Evolutionary conservation across 2,888 invertebrate genomes (phyloP), one percentile per base, ranked within the genome.

Genomic region (Orthonevra nobilis): DNA sequence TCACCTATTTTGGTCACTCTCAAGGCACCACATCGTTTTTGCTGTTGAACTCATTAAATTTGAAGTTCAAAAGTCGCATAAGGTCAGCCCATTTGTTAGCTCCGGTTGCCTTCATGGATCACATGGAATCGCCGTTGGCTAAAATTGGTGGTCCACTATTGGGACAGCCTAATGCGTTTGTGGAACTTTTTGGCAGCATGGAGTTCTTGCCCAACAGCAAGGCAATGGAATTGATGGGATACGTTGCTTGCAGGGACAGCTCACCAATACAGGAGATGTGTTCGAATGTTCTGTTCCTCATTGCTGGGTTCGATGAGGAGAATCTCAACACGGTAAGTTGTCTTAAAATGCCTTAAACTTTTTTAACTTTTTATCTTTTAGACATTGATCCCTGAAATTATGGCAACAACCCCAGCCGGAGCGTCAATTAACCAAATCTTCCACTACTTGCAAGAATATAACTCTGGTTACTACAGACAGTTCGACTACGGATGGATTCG

Each of bases 131-230:
- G 32, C 85, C 95, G 0, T 4, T 95, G 50, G 84, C 83, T 42
- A 89, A 90, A 68, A 88, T 92, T 26, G 85, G 94, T 0, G 92
- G 93, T 0, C 93, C 92, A 3, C 23, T 85, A 5, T 19, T 86
- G 2, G 85, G 86, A 10, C 84, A 86, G 6, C 84, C 86, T 2
- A 86, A 85, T 30, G 82, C 82, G 0, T 68, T 84, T 1, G 81
- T 83, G 2, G 86, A 84, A 64, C 19, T 86, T 0, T 83, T 84
- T 10, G 86, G 87, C 2, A 85, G 83, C 46, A 81, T 83, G 1
- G 87, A 86, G 10, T 86, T 86, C 12, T 0, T 84, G 14, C 86
- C 86, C 2, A 86, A 64, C 19, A 14, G 50, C 1, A 73, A 20
- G 40, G 83, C 83, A 0, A 84, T 85, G 86, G 82, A 85, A 40